phyloP scores from a whole-genome alignment of 2,888 invertebrate genomes.

The Malthinus seriepunctatus region DNA sequence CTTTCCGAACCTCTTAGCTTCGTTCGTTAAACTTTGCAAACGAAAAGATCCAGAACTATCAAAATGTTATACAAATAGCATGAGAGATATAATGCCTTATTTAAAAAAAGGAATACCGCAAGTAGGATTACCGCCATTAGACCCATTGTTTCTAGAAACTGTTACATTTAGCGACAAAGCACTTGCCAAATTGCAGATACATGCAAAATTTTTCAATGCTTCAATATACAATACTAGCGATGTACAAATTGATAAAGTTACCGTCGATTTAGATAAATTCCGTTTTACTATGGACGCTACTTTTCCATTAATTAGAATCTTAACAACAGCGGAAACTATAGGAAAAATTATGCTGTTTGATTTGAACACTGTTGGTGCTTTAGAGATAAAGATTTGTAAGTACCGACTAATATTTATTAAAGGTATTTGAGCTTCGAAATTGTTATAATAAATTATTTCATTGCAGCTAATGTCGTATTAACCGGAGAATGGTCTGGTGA shows the following conservation, averaged over 20 bases:
- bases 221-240: constrained; percentile 27
- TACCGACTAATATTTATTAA: neutral
- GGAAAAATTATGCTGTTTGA: constrained; percentile 42
- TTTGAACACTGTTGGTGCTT: constrained; percentile 16
- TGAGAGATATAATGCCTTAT: constrained; percentile 39
- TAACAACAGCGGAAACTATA: constrained; percentile 40
- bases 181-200: neutral
- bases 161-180: constrained; percentile 16
- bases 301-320: too few species aligned
- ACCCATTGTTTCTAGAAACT: constrained; percentile 42
- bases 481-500: neutral
- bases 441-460: too few species aligned
- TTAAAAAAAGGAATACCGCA: constrained; percentile 46
- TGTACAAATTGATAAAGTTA: too few species aligned
- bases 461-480: too few species aligned
- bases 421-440: too few species aligned
- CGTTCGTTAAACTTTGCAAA: constrained; percentile 35
- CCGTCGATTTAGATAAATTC: too few species aligned
- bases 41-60: constrained; percentile 42
- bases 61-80: constrained; percentile 42
- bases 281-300: too few species aligned
- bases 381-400: neutral
- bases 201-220: neutral
- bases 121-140: constrained; percentile 44
- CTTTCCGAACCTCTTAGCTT: too few species aligned